Evolutionary conservation across 2,797 vertebrate species (phyloP).

Genomic region (Squalus acanthias): DNA sequence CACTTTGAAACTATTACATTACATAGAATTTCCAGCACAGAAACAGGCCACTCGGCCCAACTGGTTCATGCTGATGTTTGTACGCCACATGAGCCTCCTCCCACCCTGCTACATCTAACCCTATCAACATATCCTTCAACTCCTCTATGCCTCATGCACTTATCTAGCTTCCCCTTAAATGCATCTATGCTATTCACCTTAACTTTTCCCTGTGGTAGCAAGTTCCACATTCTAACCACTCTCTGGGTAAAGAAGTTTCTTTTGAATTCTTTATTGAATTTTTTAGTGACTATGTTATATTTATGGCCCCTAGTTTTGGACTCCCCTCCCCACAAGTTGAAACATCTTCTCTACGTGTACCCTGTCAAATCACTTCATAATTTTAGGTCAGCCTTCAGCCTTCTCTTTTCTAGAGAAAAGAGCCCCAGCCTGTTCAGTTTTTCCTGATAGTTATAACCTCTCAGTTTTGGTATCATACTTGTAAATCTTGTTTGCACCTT

Average conservation of each 20-base stretch:
- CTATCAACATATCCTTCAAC: background rate
- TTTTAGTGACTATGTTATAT: background rate
- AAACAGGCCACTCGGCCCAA: no score
- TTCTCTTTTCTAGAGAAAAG: background rate
- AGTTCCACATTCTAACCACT: background rate
- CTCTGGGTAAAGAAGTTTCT: background rate
- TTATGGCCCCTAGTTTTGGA: background rate
- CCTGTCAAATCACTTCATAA: background rate
- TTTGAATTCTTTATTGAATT: background rate
- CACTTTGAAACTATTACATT: background rate
- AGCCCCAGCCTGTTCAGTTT: background rate
- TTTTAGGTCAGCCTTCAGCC: background rate
- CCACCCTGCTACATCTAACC: background rate
- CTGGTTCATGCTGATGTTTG: background rate
- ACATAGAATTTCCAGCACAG: no score
- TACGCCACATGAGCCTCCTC: background rate
- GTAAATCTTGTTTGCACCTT: background rate
- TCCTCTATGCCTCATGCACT: background rate
- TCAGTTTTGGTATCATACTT: background rate
- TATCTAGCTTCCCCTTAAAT: no score
- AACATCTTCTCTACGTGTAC: background rate
- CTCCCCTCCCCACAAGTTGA: background rate
- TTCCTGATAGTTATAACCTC: background rate
- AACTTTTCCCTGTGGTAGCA: background rate
- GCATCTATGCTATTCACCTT: no score